Evolutionary conservation across 2,888 invertebrate genomes (phyloP), one percentile per base, ranked within the genome.

Genomic region (Rotaria sp.): DNA sequence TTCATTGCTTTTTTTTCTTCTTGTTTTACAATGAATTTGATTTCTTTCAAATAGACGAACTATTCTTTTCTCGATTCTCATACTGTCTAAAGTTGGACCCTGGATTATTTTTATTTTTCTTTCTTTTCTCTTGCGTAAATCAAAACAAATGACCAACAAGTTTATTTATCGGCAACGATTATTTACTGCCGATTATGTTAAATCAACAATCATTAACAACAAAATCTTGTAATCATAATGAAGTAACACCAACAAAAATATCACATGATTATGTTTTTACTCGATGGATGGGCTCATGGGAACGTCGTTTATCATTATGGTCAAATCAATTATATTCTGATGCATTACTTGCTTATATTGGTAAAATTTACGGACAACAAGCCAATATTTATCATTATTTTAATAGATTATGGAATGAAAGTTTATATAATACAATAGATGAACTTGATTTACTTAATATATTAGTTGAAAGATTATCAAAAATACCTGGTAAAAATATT

Each of bases 371-470:
- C 45, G 67, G 67, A 30, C 80, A 80, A 80, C 80, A 45, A 80
- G 45, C 45, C n/a, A 45, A 80, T 80, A n/a, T 45, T n/a, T 45
- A 80, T 45, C 45, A 80, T 45, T 45, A 26, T 45, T 80, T 80
- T 5, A 38, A 80, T 26, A 41, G 15, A 80, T 80, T 80, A 45
- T 45, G 45, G 45, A 80, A 45, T 80, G 45, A 45, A 45, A 80
- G 41, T 45, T 45, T 80, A 41, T 45, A 80, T n/a, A 45, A 80
- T 45, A 26, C 45, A 24, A 30, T 26, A 26, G 80, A 80, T 80
- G 80, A 80, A 80, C 80, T 80, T 41, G 80, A 80, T 45, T 0
- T 80, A n/a, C 21, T 80, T 10, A 80, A 80, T 45, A 80, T 80
- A 26, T 45, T 80, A 41, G 26, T 80, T 80, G 45, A 45, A 45